Evolutionary conservation across 2,797 vertebrate species (phyloP), one percentile per base, ranked within the genome.

Genomic region (Squalus acanthias): DNA sequence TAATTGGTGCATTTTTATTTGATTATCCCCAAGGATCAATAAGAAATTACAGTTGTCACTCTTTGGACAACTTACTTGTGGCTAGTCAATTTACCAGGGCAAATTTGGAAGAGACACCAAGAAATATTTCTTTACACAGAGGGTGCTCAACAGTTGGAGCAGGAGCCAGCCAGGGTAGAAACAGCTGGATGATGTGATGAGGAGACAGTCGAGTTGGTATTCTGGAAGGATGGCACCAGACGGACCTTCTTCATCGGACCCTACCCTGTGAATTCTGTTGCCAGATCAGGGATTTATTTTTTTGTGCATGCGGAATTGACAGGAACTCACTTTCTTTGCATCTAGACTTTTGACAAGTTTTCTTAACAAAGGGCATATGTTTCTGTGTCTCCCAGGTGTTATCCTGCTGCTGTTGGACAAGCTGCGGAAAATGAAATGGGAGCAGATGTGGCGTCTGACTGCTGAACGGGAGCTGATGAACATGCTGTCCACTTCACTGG

Each of bases 371-470:
- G 22, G 72, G 4, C 70, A 13, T 5, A 33, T 76, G 24, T 33
- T 57, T 69, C 20, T 60, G 26, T 50, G 70, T 97, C 39, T 97
- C 97, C 22, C 97, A 99, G 99, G 99, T 29, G 99, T 99, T 96
- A 99, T 99, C 97, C 96, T 99, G 96, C 98, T 99, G 96, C 98
- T 99, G 93, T 97, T 99, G 8, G 99, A 99, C 97, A 99, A 99
- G 96, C 97, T 99, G 57, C 98, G 99, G 97, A 99, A 99, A 98
- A 99, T 99, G 97, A 98, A 99, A 93, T 99, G 99, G 99, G 99
- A 99, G 97, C 99, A 99, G 98, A 99, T 99, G 99, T 99, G 99
- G 99, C 98, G 99, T 96, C 97, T 99, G 97, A 99, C 99, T 0
- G 99, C 99, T 0, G 99, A 99, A 97, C 97, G 99, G 72, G 99